phyloP scores from a whole-genome alignment of 2,888 invertebrate species.

The Euproctis similis region DNA sequence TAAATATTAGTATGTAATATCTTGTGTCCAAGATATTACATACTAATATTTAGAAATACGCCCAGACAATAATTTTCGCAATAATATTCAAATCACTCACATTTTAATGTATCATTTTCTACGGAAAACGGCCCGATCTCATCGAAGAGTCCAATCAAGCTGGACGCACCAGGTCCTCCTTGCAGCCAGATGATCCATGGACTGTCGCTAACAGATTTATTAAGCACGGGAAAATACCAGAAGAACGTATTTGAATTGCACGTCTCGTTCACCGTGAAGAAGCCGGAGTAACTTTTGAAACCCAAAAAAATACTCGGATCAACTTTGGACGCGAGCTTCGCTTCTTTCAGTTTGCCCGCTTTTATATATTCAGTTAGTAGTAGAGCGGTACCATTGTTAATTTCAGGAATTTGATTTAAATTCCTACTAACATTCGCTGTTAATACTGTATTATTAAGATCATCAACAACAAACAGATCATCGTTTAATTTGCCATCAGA shows the following conservation, averaged over 20 bases:
- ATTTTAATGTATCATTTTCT: slow-evolving; percentile 22
- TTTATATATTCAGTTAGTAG: slow-evolving; percentile 55
- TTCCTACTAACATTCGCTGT: too few relatives aligned
- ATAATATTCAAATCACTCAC: slow-evolving; percentile 25
- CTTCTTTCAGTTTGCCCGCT: slow-evolving; percentile 46
- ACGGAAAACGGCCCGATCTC: slow-evolving; percentile 57
- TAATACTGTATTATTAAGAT: too few relatives aligned
- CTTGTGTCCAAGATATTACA: too few relatives aligned
- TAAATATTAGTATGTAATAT: too few relatives aligned
- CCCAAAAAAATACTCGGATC: slow-evolving; percentile 44
- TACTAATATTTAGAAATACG: too few relatives aligned
- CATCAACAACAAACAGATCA: too few relatives aligned
- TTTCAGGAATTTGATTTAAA: slow-evolving; percentile 12
- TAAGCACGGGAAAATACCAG: slow-evolving; percentile 84
- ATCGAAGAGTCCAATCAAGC: slow-evolving; percentile 62
- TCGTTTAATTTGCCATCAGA: too few relatives aligned
- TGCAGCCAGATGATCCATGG: slow-evolving; percentile 93
- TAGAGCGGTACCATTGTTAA: slow-evolving; percentile 42
- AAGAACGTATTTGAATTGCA: slow-evolving; percentile 87
- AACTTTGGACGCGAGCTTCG: slow-evolving; percentile 43
- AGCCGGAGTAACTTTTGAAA: slow-evolving; percentile 69
- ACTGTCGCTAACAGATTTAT: slow-evolving; percentile 48
- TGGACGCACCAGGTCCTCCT: slow-evolving; percentile 89
- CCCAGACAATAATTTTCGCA: not conserved
- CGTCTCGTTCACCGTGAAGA: slow-evolving; percentile 82